Conservation (phyloP, 2,888 invertebrate genomes). For the Choreutis nemorana region DNA sequence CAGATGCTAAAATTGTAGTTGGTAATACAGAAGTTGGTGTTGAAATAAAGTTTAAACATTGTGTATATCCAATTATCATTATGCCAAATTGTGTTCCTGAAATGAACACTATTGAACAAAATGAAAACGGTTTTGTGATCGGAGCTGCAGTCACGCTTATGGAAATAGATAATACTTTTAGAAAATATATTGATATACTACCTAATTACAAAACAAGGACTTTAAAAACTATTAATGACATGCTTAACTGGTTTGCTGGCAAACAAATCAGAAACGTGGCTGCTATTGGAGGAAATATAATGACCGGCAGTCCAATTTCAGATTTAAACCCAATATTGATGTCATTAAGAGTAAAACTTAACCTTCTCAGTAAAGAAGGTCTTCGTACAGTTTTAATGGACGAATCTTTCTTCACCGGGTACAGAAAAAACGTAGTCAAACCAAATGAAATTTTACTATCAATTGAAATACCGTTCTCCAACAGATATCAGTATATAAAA, state of each 20-base stretch:
- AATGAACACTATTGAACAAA: conserved; percentile 68
- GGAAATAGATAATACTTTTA: conserved; percentile 75
- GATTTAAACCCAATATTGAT: conserved; percentile 93
- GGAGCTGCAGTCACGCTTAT: conserved; percentile 86
- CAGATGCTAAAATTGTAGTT: conserved; percentile 77
- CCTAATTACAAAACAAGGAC: conserved; percentile 72
- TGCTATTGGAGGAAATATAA: conserved; percentile 91
- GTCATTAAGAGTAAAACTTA: conserved; percentile 81
- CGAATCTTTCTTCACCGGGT: conserved; percentile 80
- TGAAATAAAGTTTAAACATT: conserved; percentile 83
- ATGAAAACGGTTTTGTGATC: conserved; percentile 69
- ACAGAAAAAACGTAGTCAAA: conserved; percentile 75
- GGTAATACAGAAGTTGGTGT: conserved; percentile 88
- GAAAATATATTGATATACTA: conserved; percentile 61
- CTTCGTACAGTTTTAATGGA: conserved; percentile 73
- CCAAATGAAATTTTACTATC: conserved; percentile 77
- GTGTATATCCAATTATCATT: conserved; percentile 77
- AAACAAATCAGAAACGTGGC: conserved; percentile 97
- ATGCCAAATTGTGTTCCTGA: conserved; percentile 89
- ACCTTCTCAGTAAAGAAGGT: conserved; percentile 66
- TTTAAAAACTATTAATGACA: conserved; percentile 75
- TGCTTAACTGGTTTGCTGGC: conserved; percentile 95
- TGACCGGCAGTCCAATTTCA: conserved; percentile 96
- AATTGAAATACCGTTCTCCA: conserved; percentile 76
- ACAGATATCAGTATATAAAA: conserved; percentile 72